Percentiles rank a stretch among this genome's conserved stretches.
These are phyloP conservation scores for Ostrea edulis DNA, from an alignment of 1,140 invertebrate species.

Conservation along the genomic window DNA sequence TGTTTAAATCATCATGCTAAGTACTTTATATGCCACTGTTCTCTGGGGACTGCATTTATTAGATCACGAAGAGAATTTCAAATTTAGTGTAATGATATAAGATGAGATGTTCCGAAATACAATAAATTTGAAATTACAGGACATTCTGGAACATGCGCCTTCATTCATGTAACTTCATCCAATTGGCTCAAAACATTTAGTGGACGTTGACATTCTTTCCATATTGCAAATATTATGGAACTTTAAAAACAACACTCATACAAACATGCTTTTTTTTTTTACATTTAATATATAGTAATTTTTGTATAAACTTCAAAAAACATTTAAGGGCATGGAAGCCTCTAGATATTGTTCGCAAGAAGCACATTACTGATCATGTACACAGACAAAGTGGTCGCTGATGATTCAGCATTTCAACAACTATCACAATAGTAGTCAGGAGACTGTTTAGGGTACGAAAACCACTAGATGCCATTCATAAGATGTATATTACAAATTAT, in stretches of 20 bases:
- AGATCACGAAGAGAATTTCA: no score
- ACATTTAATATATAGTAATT: not conserved
- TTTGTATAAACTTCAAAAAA: not conserved
- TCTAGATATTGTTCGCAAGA: not conserved
- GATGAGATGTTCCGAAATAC: no score
- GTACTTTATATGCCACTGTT: not conserved
- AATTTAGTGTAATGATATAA: no score
- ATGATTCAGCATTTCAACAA: not conserved
- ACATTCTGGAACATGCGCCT: not conserved
- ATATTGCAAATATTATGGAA: no score
- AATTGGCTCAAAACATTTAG: no score
- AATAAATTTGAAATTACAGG: not conserved
- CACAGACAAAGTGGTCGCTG: not conserved
- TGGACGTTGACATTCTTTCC: no score
- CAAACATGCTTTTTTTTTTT: no score
- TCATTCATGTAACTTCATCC: not conserved
- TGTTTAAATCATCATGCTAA: no score
- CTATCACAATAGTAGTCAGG: not conserved
- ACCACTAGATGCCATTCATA: not conserved
- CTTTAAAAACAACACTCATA: no score
- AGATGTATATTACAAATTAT: constrained; percentile 1
- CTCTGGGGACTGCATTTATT: not conserved
- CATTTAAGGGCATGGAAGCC: not conserved
- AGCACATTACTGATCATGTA: not conserved
- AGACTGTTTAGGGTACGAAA: not conserved